Evolutionary conservation across 92 coral and sea anemone species (phyloP).

Genomic region (Siderastrea radians): DNA sequence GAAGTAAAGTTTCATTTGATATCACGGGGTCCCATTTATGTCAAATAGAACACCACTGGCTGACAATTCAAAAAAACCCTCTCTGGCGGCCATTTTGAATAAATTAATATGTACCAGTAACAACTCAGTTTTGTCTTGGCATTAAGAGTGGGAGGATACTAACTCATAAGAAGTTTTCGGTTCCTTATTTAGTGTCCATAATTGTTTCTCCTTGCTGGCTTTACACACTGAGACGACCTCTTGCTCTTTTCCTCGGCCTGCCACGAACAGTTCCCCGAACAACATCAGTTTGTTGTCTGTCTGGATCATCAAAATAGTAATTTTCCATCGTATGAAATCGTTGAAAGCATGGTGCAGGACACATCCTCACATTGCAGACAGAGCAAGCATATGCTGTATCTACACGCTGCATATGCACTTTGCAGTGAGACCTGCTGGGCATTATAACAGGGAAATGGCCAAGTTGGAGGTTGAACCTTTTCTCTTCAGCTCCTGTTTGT

Average conservation of each 20-base stretch:
- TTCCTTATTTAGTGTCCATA: slow-evolving; percentile 4
- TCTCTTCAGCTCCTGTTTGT: slow-evolving; percentile 11
- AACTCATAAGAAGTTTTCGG: background rate
- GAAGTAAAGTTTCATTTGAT: slow-evolving; percentile 1
- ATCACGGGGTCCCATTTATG: background rate
- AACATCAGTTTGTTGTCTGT: slow-evolving; percentile 23
- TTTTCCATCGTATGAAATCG: slow-evolving; percentile 30
- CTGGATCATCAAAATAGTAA: slow-evolving; percentile 8
- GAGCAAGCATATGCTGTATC: slow-evolving; percentile 24
- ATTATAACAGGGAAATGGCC: slow-evolving; percentile 23
- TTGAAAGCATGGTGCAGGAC: slow-evolving; percentile 23
- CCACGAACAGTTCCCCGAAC: slow-evolving; percentile 29
- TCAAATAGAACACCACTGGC: background rate
- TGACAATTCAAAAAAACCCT: background rate
- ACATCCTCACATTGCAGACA: slow-evolving; percentile 22
- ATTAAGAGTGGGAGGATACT: background rate
- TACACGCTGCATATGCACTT: slow-evolving; percentile 22
- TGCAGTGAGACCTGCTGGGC: slow-evolving; percentile 33
- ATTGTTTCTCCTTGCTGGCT: too few relatives aligned
- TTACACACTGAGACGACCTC: slow-evolving; percentile 31
- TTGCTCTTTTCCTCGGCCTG: slow-evolving; percentile 36
- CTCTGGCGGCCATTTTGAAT: slow-evolving; percentile 5
- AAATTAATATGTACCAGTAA: background rate
- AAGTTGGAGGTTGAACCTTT: slow-evolving; percentile 29
- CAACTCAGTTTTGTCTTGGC: slow-evolving; percentile 8